Evolutionary conservation across 2,888 invertebrate genomes (phyloP).

Genomic region (Acanthosoma haemorrhoidale): DNA sequence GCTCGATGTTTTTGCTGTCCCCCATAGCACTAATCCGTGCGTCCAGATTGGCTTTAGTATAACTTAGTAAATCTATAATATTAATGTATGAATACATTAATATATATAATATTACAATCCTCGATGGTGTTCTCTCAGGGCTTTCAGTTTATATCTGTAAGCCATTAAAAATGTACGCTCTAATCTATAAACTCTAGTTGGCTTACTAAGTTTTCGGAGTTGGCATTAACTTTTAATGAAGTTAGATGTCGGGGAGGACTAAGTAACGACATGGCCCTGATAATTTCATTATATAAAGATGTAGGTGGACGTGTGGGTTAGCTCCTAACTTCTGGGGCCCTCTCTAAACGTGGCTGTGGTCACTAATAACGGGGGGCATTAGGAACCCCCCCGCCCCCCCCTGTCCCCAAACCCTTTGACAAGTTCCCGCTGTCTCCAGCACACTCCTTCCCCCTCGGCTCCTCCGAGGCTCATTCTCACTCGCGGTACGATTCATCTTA

Average conservation of each 20-base stretch:
- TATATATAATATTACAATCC: no score
- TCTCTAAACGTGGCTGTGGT: slow-evolving; percentile 9
- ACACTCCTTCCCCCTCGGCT: no score
- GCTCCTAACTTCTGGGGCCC: not conserved
- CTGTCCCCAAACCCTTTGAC: not conserved
- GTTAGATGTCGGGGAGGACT: not conserved
- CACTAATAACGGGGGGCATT: slow-evolving; percentile 10
- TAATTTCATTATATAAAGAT: slow-evolving; percentile 8
- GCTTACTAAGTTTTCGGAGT: not conserved
- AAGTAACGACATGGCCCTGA: slow-evolving; percentile 1
- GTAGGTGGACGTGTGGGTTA: not conserved
- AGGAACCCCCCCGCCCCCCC: not conserved
- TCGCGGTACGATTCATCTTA: no score
- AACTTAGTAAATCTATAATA: no score
- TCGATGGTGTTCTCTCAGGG: no score
- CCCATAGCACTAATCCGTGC: no score
- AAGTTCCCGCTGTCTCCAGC: no score
- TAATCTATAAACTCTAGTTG: not conserved
- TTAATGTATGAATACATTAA: no score
- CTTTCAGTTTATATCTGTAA: not conserved
- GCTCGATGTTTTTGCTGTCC: no score
- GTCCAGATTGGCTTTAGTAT: no score
- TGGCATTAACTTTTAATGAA: not conserved
- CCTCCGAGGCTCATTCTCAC: no score
- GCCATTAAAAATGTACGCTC: not conserved